phyloP scores from a whole-genome alignment of 2,113 vertebrate genomes.

The Heloderma charlesbogerti region DNA sequence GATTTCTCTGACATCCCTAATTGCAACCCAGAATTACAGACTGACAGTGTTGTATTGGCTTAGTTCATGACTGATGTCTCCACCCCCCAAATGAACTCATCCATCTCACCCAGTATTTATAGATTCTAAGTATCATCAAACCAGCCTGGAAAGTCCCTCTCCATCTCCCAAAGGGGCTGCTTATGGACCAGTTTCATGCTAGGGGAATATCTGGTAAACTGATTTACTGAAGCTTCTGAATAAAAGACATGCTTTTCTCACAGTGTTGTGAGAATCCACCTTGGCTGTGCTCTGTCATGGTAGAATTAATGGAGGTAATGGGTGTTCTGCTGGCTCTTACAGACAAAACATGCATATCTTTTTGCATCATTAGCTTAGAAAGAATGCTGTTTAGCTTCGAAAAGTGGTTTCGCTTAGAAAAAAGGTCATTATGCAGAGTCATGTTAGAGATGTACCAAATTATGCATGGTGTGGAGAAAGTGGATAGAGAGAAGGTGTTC shows the following conservation, averaged over 20 bases:
- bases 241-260: neutral
- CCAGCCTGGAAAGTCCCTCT: neutral
- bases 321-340: neutral
- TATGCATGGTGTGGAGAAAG: too few species aligned
- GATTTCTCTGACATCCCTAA: too few species aligned
- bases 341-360: neutral
- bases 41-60: neutral
- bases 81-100: neutral
- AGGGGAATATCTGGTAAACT: neutral
- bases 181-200: neutral
- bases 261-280: neutral
- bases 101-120: neutral
- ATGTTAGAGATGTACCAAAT: too few species aligned
- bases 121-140: neutral
- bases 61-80: neutral
- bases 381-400: too few species aligned
- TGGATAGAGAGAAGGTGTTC: too few species aligned
- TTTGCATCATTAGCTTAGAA: neutral
- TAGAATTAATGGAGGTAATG: neutral
- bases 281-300: neutral
- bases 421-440: too few species aligned
- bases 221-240: neutral
- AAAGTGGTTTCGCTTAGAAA: too few species aligned
- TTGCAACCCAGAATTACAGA: neutral
- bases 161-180: neutral